These are phyloP conservation scores for Simalia tracyae DNA, from an alignment of 2,797 vertebrate genomes.

Conservation along the genomic window DNA sequence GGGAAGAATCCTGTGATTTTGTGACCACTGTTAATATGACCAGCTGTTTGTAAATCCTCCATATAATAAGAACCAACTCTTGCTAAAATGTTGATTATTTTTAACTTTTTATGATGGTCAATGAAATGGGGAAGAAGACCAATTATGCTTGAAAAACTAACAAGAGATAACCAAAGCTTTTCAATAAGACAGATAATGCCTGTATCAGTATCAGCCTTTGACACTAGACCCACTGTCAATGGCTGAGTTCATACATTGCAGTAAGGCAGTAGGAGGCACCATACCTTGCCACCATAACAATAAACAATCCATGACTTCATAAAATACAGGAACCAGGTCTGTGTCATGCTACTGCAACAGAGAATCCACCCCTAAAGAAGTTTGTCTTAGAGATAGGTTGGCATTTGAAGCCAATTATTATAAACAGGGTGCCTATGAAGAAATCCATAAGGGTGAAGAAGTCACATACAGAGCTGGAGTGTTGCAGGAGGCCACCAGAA, in stretches of 20 bases:
- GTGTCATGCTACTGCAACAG: too few species aligned
- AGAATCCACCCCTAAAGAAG: too few species aligned
- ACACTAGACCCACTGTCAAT: not conserved
- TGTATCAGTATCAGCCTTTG: not conserved
- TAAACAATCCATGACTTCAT: too few species aligned
- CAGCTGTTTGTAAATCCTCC: not conserved
- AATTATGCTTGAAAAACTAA: not conserved
- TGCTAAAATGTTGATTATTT: not conserved
- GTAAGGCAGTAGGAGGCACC: too few species aligned
- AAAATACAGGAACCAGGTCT: too few species aligned
- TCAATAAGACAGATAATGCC: not conserved
- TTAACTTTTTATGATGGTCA: not conserved
- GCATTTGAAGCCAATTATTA: not conserved
- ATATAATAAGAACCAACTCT: too few species aligned
- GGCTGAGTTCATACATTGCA: not conserved
- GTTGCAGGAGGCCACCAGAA: too few species aligned
- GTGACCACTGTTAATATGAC: not conserved
- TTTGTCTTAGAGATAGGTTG: too few species aligned
- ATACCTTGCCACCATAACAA: too few species aligned
- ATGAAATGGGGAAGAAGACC: not conserved
- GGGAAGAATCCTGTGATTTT: not conserved
- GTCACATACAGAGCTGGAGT: too few species aligned
- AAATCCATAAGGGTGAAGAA: too few species aligned
- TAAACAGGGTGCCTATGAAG: too few species aligned
- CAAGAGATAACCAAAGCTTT: not conserved